phyloP scores from a whole-genome alignment of 2,113 vertebrate species.

The Nicator chloris region DNA sequence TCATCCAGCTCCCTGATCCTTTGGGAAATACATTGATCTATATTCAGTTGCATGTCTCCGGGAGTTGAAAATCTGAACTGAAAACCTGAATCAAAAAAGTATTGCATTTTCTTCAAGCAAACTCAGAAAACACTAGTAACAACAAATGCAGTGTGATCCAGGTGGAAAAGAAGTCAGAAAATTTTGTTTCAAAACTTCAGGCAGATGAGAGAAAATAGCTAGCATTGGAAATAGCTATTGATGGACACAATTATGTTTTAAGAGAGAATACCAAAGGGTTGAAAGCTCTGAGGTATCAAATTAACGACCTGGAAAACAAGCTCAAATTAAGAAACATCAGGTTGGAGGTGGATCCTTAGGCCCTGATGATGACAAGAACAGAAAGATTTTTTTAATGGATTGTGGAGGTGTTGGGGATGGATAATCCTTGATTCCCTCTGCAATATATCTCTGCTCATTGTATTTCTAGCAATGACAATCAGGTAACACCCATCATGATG shows the following conservation, averaged over 20 bases:
- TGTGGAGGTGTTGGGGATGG: conserved; percentile 15
- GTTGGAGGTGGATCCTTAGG: conserved; percentile 33
- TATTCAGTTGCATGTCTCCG: neutral
- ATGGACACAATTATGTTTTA: conserved; percentile 57
- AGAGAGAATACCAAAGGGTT: conserved; percentile 26
- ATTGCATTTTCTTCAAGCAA: neutral
- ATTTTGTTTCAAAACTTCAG: conserved; percentile 8
- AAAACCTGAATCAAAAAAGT: neutral
- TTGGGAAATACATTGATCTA: neutral
- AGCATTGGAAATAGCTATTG: conserved; percentile 42
- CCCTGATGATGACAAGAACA: neutral
- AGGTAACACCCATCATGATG: conserved; percentile 14
- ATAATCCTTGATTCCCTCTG: neutral
- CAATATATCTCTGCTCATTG: neutral
- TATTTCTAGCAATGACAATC: neutral
- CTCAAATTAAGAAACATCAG: conserved; percentile 66
- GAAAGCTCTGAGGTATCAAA: conserved; percentile 54
- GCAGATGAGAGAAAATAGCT: neutral
- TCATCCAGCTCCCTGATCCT: neutral
- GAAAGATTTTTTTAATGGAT: conserved; percentile 36
- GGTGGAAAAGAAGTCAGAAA: neutral
- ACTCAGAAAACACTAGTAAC: neutral
- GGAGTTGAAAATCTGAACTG: neutral
- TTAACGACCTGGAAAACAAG: conserved; percentile 69
- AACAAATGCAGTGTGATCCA: neutral